Conservation (phyloP, 1,140 invertebrate species). For the Brachionus manjavacas region DNA sequence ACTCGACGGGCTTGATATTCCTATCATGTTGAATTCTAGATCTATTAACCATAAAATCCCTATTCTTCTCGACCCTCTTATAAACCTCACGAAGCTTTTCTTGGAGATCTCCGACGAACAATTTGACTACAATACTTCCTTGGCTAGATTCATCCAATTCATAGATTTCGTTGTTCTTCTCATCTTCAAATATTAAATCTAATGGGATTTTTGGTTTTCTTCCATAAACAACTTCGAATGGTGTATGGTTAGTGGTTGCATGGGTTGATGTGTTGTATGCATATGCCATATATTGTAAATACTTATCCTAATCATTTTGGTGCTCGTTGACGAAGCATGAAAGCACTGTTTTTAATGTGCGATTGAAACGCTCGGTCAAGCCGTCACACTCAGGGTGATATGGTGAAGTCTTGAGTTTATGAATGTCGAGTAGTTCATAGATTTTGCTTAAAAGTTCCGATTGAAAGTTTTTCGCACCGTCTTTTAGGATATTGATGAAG, state of each 20-base stretch:
- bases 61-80: background rate
- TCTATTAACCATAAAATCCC: background rate
- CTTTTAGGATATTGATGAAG: background rate
- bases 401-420: slow-evolving; percentile 39
- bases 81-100: background rate
- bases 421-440: slow-evolving; percentile 26
- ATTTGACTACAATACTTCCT: background rate
- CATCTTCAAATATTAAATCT: background rate
- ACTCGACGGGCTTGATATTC: background rate
- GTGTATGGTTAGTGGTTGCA: background rate
- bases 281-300: background rate
- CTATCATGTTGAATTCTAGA: background rate
- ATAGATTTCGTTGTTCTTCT: background rate
- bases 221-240: background rate
- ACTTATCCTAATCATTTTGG: background rate
- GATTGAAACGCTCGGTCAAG: slow-evolving; percentile 26
- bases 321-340: slow-evolving; percentile 3
- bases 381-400: slow-evolving; percentile 2
- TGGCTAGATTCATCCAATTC: background rate
- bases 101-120: background rate
- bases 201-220: no score
- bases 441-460: slow-evolving; percentile 41
- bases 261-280: background rate
- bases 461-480: slow-evolving; percentile 44
- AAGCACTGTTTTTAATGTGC: slow-evolving; percentile 11